phyloP scores from a whole-genome alignment of 1,140 invertebrate species.

The Drosophila baimaii region DNA sequence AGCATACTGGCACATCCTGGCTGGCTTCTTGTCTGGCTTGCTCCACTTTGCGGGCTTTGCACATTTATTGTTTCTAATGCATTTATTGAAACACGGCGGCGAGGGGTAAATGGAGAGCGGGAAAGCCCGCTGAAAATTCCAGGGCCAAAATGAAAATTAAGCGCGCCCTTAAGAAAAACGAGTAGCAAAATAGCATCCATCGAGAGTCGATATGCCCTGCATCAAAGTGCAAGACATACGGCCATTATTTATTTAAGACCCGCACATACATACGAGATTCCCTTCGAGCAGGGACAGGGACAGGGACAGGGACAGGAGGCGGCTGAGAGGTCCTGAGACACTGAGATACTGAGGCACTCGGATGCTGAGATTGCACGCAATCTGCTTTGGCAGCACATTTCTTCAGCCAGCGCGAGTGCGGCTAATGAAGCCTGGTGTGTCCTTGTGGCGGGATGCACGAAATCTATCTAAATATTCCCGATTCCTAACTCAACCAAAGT shows the following conservation, averaged over 20 bases:
- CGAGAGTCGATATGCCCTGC: slow-evolving; percentile 36
- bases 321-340: slow-evolving; percentile 14
- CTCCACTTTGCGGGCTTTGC: slow-evolving; percentile 59
- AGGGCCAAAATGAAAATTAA: slow-evolving; percentile 45
- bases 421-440: slow-evolving; percentile 71
- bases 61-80: slow-evolving; percentile 73
- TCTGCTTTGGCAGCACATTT: slow-evolving; percentile 77
- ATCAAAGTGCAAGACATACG: slow-evolving; percentile 63
- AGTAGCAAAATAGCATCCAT: slow-evolving; percentile 40
- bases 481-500: slow-evolving; percentile 29
- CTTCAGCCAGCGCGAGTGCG: slow-evolving; percentile 46
- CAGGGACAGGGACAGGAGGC: slow-evolving; percentile 29
- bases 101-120: slow-evolving; percentile 17
- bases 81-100: slow-evolving; percentile 30
- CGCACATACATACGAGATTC: slow-evolving; percentile 20
- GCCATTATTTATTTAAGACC: slow-evolving; percentile 77
- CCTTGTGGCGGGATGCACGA: slow-evolving; percentile 21
- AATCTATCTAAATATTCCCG: slow-evolving; percentile 49
- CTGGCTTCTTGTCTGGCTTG: slow-evolving; percentile 40
- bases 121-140: slow-evolving; percentile 6
- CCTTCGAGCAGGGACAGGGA: slow-evolving; percentile 55
- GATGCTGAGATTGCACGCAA: slow-evolving; percentile 78
- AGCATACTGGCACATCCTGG: slow-evolving; percentile 49
- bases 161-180: slow-evolving; percentile 41
- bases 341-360: slow-evolving; percentile 55